Percentiles rank a stretch among this genome's conserved stretches.
Evolutionary conservation across 2,797 vertebrate species (phyloP).

Genomic region (Ispidina lecontei): DNA sequence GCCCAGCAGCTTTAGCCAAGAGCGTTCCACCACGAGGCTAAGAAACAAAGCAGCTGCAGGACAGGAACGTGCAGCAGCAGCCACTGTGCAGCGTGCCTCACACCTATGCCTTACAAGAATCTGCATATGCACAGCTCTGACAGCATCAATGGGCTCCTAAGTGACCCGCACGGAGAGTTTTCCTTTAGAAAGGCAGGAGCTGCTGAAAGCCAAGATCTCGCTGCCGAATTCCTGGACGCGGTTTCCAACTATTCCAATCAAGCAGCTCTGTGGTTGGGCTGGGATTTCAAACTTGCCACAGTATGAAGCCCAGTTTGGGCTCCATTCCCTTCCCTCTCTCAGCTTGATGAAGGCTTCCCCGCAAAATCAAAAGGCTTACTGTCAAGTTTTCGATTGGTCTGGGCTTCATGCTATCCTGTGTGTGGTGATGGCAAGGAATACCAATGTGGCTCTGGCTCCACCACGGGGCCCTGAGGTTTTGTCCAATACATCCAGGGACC

Average conservation of each 20-base stretch:
- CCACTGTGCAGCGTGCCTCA: background rate
- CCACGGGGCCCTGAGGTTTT: slow-evolving; percentile 79
- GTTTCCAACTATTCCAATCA: slow-evolving; percentile 86
- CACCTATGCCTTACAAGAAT: background rate
- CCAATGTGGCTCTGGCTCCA: slow-evolving; percentile 76
- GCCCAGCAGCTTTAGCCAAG: background rate
- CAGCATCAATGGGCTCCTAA: slow-evolving; percentile 63
- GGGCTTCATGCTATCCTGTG: slow-evolving; percentile 79
- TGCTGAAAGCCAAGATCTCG: slow-evolving; percentile 76
- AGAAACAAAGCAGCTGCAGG: background rate
- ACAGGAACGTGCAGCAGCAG: background rate
- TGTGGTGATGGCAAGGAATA: slow-evolving; percentile 81
- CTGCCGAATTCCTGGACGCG: slow-evolving; percentile 81
- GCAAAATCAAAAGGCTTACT: slow-evolving; percentile 89
- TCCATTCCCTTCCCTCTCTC: slow-evolving; percentile 83
- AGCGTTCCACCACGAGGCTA: background rate
- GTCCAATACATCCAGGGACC: slow-evolving; percentile 82
- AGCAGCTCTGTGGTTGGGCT: slow-evolving; percentile 84
- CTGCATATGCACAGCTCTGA: slow-evolving; percentile 43
- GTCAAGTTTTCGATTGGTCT: slow-evolving; percentile 85
- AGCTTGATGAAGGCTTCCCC: slow-evolving; percentile 84
- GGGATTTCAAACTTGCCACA: slow-evolving; percentile 87
- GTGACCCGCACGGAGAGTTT: slow-evolving; percentile 49
- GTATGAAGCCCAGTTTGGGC: slow-evolving; percentile 85
- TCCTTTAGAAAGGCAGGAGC: slow-evolving; percentile 72